These are phyloP conservation scores for Helicolenus hilgendorfi DNA, from an alignment of 2,797 vertebrate genomes.

Conservation along the genomic window DNA sequence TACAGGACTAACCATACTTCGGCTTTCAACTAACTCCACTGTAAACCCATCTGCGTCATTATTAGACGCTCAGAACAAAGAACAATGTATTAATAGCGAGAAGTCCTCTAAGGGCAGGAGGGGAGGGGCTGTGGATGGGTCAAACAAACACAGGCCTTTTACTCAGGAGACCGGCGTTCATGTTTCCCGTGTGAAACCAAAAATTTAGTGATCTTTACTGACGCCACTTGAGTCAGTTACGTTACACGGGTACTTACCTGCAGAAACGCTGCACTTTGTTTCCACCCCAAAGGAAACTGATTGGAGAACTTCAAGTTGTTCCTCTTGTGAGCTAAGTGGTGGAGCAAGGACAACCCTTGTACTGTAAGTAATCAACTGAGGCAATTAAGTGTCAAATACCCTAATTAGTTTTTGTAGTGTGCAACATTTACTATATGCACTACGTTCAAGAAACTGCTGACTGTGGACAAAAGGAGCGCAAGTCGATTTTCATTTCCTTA, in stretches of 20 bases:
- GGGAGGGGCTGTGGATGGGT: no score
- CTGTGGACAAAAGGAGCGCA: no score
- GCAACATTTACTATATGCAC: not conserved
- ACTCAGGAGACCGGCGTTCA: not conserved
- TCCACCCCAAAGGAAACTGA: not conserved
- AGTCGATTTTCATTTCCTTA: not conserved
- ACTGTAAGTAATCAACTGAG: not conserved
- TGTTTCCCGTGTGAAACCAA: no score
- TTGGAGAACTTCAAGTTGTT: not conserved
- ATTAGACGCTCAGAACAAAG: no score
- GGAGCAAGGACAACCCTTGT: not conserved
- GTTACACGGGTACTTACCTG: not conserved
- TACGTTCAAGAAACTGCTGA: not conserved
- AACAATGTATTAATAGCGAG: no score
- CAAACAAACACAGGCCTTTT: not conserved
- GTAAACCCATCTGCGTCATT: not conserved
- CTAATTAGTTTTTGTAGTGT: not conserved
- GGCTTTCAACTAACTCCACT: not conserved
- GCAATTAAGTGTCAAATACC: not conserved
- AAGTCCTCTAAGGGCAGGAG: not conserved
- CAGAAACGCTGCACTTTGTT: not conserved
- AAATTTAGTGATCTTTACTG: no score
- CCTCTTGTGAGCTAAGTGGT: not conserved
- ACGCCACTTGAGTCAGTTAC: no score
- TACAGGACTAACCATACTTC: not conserved